phyloP scores from a whole-genome alignment of 2,113 vertebrate genomes.

The Phasianus colchicus region DNA sequence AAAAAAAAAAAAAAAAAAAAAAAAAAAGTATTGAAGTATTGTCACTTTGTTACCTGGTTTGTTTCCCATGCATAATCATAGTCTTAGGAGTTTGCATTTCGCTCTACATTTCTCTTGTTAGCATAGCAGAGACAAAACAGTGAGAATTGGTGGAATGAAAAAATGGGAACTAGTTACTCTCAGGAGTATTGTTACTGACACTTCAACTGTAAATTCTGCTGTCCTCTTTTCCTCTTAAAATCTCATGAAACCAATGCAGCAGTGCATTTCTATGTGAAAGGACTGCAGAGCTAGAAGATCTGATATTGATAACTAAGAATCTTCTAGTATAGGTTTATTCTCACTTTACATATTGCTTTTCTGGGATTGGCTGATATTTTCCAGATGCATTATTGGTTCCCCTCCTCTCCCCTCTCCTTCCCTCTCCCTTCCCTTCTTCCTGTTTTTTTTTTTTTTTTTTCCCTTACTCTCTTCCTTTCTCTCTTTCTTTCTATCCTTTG shows the following conservation, averaged over 20 bases:
- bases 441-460: accelerated
- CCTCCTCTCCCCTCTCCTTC: too few species aligned
- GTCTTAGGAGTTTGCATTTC: neutral
- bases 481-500: too few species aligned
- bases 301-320: neutral
- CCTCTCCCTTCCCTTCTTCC: too few species aligned
- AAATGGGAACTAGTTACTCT: neutral
- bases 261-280: neutral
- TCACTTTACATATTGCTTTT: neutral
- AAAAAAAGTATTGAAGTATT: neutral
- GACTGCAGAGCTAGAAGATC: neutral
- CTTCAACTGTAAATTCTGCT: neutral
- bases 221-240: neutral
- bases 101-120: neutral
- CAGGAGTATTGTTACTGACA: neutral
- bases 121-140: neutral
- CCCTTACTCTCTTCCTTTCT: neutral
- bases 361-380: too few species aligned
- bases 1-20: too few species aligned
- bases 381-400: neutral
- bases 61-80: neutral
- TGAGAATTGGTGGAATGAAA: neutral
- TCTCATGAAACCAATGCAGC: neutral
- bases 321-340: neutral
- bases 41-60: neutral